Conservation (phyloP, 1,140 invertebrate genomes). For the Calephelis nemesis region DNA sequence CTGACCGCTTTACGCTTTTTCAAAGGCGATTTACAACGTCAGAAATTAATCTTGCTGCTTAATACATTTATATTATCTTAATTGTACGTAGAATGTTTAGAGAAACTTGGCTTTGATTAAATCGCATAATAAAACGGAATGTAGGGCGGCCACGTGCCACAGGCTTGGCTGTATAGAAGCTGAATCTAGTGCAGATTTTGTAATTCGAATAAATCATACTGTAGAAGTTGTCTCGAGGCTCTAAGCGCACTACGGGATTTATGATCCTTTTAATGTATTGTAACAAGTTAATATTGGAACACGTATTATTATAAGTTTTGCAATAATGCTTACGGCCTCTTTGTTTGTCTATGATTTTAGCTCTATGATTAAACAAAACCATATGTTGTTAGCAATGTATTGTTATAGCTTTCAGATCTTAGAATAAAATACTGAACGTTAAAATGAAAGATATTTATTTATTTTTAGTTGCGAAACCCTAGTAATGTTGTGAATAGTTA, state of each 20-base stretch:
- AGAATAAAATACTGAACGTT: no score
- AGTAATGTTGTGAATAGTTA: no score
- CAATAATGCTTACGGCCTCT: not conserved
- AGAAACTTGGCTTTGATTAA: constrained; percentile 22
- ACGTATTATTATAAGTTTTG: not conserved
- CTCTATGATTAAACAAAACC: no score
- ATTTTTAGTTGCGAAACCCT: no score
- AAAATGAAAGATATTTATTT: no score
- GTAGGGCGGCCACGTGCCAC: constrained; percentile 51
- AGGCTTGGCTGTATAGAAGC: constrained; percentile 30
- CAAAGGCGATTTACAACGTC: not conserved
- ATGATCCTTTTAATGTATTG: not conserved
- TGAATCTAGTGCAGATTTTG: constrained; percentile 35
- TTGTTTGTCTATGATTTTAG: no score
- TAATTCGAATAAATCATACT: constrained; percentile 40
- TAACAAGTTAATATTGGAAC: not conserved
- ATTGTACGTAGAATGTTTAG: constrained; percentile 2
- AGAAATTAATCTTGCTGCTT: not conserved
- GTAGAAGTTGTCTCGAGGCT: constrained; percentile 16
- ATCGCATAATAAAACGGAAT: constrained; percentile 36
- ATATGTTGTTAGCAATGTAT: no score
- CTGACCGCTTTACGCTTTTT: no score
- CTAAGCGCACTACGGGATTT: constrained; percentile 11
- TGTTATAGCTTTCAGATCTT: no score
- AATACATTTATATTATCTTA: constrained; percentile 6